These are phyloP conservation scores for Buceros bicornis DNA, from an alignment of 2,797 vertebrate species.

Conservation along the genomic window DNA sequence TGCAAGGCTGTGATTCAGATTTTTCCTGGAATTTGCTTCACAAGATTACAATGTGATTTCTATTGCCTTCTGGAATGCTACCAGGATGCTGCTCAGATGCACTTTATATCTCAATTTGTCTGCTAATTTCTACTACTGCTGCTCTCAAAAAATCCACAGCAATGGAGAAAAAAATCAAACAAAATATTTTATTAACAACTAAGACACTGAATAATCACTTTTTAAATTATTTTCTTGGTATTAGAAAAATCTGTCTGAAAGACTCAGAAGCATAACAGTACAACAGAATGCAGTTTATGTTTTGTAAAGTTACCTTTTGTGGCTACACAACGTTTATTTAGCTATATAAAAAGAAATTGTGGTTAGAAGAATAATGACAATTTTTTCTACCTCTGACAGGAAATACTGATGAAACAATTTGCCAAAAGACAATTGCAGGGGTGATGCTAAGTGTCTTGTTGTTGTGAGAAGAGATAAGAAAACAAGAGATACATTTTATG, in stretches of 20 bases:
- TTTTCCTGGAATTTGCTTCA: neutral
- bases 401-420: slow-evolving; percentile 52
- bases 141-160: neutral
- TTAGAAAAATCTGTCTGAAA: neutral
- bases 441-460: neutral
- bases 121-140: neutral
- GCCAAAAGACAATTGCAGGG: slow-evolving; percentile 35
- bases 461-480: slow-evolving; percentile 49
- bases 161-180: neutral
- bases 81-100: neutral
- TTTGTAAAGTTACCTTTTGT: neutral
- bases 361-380: neutral
- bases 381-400: slow-evolving; percentile 23
- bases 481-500: slow-evolving; percentile 25
- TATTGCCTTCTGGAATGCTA: neutral
- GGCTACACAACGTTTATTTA: neutral
- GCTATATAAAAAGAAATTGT: neutral
- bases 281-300: neutral
- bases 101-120: neutral
- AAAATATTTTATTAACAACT: neutral
- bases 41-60: neutral
- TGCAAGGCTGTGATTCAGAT: neutral
- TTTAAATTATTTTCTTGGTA: neutral
- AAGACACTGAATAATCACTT: neutral
- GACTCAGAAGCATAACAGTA: neutral